A percentile compares a stretch with the other conserved stretches of the same genome.
phyloP scores from a whole-genome alignment of 2,113 vertebrate genomes.

The Gambusia affinis region DNA sequence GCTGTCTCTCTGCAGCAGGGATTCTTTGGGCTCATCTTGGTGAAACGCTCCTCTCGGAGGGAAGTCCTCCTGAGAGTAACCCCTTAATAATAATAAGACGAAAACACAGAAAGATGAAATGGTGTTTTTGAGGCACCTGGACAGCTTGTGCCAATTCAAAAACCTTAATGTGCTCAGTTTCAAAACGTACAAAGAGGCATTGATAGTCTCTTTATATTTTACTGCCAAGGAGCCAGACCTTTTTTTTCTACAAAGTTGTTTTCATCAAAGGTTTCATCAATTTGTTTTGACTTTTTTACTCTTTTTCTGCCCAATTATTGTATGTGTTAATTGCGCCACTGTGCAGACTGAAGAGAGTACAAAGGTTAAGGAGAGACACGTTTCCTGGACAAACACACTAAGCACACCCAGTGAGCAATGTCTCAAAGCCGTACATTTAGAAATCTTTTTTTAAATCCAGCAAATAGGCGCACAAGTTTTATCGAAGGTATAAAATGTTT shows the following conservation, averaged over 20 bases:
- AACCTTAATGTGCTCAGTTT: background rate
- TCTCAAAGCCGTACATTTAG: background rate
- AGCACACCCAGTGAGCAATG: background rate
- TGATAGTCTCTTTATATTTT: background rate
- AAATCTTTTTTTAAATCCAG: background rate
- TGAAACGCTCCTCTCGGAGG: constrained; percentile 38
- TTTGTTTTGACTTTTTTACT: background rate
- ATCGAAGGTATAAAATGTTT: too few relatives aligned
- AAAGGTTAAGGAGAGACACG: background rate
- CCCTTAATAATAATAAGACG: constrained; percentile 55
- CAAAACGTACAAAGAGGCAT: background rate
- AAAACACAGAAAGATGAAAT: background rate
- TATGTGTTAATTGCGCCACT: background rate
- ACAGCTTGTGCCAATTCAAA: background rate
- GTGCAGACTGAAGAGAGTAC: background rate
- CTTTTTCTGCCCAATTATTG: background rate
- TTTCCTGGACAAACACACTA: background rate
- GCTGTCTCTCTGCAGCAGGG: constrained; percentile 36
- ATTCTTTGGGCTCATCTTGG: constrained; percentile 33
- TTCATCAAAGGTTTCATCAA: background rate
- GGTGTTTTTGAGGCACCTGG: background rate
- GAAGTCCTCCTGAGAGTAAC: constrained; percentile 53
- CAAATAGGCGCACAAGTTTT: background rate
- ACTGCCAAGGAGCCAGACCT: background rate
- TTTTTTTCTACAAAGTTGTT: background rate